A percentile compares a stretch with the other conserved stretches of the same genome.
Evolutionary conservation across 2,888 invertebrate species (phyloP).

Genomic region (Teleiodes luculella): DNA sequence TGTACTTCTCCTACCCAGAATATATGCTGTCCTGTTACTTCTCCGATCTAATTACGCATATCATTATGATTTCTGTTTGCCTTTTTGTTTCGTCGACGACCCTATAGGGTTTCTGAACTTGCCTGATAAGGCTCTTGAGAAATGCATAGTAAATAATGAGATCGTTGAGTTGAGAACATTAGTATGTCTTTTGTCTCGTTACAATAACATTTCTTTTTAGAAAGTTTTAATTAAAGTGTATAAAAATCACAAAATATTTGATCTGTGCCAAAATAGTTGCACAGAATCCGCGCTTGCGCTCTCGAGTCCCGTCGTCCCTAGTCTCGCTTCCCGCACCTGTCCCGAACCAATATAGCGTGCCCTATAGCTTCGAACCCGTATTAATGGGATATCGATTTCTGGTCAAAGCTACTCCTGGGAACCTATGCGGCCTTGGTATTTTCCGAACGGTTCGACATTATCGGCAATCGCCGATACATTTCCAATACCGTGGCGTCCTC

Average conservation of each 20-base stretch:
- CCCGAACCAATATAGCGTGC: constrained; percentile 55
- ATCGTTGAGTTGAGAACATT: no score
- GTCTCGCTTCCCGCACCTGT: constrained; percentile 49
- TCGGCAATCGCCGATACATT: constrained; percentile 75
- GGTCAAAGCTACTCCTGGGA: constrained; percentile 57
- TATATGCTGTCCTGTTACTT: constrained; percentile 74
- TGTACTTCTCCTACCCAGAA: constrained; percentile 37
- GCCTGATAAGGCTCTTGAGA: no score
- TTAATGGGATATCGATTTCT: constrained; percentile 76
- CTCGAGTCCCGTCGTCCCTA: constrained; percentile 47
- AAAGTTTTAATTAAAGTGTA: no score
- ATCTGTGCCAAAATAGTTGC: neutral
- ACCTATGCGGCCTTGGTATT: constrained; percentile 70
- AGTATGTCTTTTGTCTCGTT: no score
- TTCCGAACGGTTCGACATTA: constrained; percentile 78
- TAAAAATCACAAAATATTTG: no score
- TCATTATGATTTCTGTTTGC: constrained; percentile 51
- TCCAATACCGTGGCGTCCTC: constrained; percentile 44
- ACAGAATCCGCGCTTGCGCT: constrained; percentile 54
- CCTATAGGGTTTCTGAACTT: neutral
- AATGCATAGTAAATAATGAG: no score
- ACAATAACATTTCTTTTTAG: no score
- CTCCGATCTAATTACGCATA: constrained; percentile 79
- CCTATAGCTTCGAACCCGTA: constrained; percentile 63
- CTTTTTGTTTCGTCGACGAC: constrained; percentile 24